Evolutionary conservation across 1,140 invertebrate genomes (phyloP), one percentile per base, ranked within the genome.

Genomic region (Teleopsis dalmanni): DNA sequence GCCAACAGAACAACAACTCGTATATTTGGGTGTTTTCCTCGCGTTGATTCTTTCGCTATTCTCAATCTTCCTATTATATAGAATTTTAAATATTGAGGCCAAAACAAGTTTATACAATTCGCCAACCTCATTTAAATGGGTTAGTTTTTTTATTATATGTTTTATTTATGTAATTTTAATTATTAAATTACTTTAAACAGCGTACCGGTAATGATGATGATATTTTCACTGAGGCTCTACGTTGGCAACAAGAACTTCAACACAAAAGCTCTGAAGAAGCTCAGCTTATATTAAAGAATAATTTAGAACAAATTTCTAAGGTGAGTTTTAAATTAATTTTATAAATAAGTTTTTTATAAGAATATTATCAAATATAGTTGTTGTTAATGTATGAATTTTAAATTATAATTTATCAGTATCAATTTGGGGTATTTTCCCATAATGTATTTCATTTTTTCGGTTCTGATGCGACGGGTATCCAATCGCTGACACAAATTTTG

Each of bases 281-380:
- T 53, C 60, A 66, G 38, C 52, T 54, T 49, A 61, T 64, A 53
- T 37, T 66, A 37, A 55, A 53, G 36, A 57, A 48, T 27, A 66
- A 66, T 57, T 61, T 66, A 26, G 57, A 65, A 51, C 60, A 63
- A 54, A 65, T 65, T 50, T 56, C 62, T 29, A 61, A 59, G 56
- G 62, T 63, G 11, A 52, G 56, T 50, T n/a, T n/a, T n/a, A n/a
- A n/a, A n/a, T n/a, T n/a, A n/a, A n/a, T n/a, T n/a, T n/a, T n/a
- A n/a, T n/a, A n/a, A n/a, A n/a, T n/a, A n/a, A n/a, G n/a, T n/a
- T n/a, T n/a, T n/a, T n/a, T n/a, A n/a, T n/a, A n/a, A n/a, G n/a
- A n/a, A n/a, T n/a, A n/a, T n/a, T n/a, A n/a, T n/a, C n/a, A n/a
- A n/a, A n/a, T n/a, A n/a, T n/a, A n/a, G n/a, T n/a, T n/a, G n/a